Percentiles rank a stretch among this genome's conserved stretches.
Evolutionary conservation across 1,140 invertebrate genomes (phyloP).

Genomic region (Papilio dardanus): DNA sequence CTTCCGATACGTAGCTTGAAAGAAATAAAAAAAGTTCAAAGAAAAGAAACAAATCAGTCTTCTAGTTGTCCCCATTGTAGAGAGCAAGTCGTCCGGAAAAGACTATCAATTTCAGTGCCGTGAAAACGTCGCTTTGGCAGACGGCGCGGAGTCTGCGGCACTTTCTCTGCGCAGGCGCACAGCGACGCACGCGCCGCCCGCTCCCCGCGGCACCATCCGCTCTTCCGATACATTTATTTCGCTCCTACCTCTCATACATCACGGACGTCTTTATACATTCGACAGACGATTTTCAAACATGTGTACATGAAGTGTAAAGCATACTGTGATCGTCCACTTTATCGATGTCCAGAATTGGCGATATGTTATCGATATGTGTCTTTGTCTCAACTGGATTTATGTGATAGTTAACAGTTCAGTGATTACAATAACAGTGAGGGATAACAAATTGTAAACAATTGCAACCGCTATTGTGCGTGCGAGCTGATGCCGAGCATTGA

Average conservation of each 20-base stretch:
- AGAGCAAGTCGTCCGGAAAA: conserved; percentile 70
- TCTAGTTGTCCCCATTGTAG: conserved; percentile 52
- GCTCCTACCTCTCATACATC: conserved; percentile 36
- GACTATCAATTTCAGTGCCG: conserved; percentile 73
- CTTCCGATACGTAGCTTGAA: conserved; percentile 10
- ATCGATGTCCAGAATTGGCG: neutral
- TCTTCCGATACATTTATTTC: conserved; percentile 39
- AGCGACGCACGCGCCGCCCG: conserved; percentile 59
- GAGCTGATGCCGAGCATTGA: conserved; percentile 64
- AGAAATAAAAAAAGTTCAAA: conserved; percentile 28
- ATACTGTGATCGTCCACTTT: neutral
- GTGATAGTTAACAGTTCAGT: conserved; percentile 34
- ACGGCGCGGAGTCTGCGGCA: conserved; percentile 77
- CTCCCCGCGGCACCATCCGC: conserved; percentile 44
- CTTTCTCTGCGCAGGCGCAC: conserved; percentile 76
- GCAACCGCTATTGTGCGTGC: conserved; percentile 51
- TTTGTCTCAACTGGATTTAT: neutral
- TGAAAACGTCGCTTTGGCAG: conserved; percentile 79
- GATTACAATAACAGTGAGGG: conserved; percentile 39
- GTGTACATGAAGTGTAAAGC: conserved; percentile 17
- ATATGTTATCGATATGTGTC: neutral
- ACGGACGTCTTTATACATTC: conserved; percentile 30
- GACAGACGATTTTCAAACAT: conserved; percentile 4
- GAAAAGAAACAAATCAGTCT: conserved; percentile 46
- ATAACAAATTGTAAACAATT: conserved; percentile 48